A percentile compares a stretch with the other conserved stretches of the same genome.
Evolutionary conservation across 2,797 vertebrate species (phyloP).

Genomic region (Microctenopoma lineatum): DNA sequence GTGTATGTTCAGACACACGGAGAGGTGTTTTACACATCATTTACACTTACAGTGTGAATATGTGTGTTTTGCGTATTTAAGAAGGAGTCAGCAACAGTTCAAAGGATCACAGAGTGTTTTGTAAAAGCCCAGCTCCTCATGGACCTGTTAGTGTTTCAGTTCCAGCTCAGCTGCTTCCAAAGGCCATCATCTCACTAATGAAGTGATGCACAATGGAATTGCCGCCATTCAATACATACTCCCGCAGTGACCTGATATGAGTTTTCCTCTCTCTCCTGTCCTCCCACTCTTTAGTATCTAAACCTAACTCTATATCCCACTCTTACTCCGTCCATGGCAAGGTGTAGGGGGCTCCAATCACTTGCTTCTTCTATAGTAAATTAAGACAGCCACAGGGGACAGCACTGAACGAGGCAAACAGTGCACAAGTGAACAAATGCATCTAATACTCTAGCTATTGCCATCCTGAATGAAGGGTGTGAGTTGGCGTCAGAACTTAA

Average conservation of each 20-base stretch:
- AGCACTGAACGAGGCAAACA: slow-evolving; percentile 26
- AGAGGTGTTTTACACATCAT: neutral
- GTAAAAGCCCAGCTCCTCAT: slow-evolving; percentile 22
- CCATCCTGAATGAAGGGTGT: slow-evolving; percentile 32
- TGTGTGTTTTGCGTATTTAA: slow-evolving; percentile 6
- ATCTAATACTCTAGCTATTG: slow-evolving; percentile 38
- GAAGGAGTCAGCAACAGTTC: slow-evolving; percentile 34
- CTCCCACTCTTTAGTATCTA: slow-evolving; percentile 49
- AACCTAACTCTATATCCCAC: slow-evolving; percentile 35
- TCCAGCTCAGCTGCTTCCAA: slow-evolving; percentile 43
- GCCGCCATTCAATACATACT: slow-evolving; percentile 51
- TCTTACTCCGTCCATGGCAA: slow-evolving; percentile 28
- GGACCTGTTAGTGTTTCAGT: slow-evolving; percentile 38
- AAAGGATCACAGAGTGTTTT: slow-evolving; percentile 29
- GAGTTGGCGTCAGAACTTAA: slow-evolving; percentile 63
- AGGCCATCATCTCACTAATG: slow-evolving; percentile 65
- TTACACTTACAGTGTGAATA: slow-evolving; percentile 6
- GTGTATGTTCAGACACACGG: neutral
- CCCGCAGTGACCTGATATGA: slow-evolving; percentile 46
- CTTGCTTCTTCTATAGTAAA: slow-evolving; percentile 52
- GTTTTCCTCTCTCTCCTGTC: slow-evolving; percentile 36
- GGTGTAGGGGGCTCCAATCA: slow-evolving; percentile 36
- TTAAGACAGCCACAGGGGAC: slow-evolving; percentile 66
- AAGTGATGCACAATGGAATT: slow-evolving; percentile 52
- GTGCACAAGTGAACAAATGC: slow-evolving; percentile 47